Evolutionary conservation across 2,888 invertebrate genomes (phyloP).

Genomic region (Eupsilia transversa): DNA sequence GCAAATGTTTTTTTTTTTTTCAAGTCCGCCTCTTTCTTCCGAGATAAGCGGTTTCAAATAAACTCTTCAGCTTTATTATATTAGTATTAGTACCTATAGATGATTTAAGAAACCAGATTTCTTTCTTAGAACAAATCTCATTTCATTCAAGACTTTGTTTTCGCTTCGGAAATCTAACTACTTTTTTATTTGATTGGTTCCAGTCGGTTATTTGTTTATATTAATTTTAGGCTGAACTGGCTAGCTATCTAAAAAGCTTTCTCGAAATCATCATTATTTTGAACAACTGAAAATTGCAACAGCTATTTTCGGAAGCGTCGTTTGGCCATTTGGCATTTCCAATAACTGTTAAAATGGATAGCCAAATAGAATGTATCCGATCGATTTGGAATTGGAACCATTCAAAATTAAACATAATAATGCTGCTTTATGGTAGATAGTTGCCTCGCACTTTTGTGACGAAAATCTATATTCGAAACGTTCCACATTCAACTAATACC

Average conservation of each 20-base stretch:
- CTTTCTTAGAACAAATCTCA: slow-evolving; percentile 41
- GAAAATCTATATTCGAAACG: neutral
- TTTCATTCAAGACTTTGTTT: slow-evolving; percentile 20
- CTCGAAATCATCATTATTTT: slow-evolving; percentile 20
- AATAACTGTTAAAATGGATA: slow-evolving; percentile 16
- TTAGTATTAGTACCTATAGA: neutral
- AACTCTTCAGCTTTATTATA: neutral
- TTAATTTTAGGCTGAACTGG: slow-evolving; percentile 2
- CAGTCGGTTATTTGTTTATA: neutral
- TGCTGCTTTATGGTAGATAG: neutral
- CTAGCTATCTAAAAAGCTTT: neutral
- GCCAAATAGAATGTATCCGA: neutral
- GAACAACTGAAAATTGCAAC: neutral
- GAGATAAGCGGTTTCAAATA: neutral
- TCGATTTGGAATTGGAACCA: slow-evolving; percentile 6
- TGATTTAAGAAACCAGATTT: slow-evolving; percentile 36
- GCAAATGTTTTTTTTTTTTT: neutral
- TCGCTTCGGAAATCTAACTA: neutral
- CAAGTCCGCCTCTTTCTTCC: neutral
- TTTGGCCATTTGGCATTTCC: slow-evolving; percentile 10
- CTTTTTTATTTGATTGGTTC: slow-evolving; percentile 5
- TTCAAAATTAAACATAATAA: neutral
- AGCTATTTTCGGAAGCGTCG: neutral
- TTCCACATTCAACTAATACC: neutral
- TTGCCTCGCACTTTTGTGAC: neutral